Evolutionary conservation across 2,888 invertebrate genomes (phyloP).

Genomic region (Phyto melanocephala): DNA sequence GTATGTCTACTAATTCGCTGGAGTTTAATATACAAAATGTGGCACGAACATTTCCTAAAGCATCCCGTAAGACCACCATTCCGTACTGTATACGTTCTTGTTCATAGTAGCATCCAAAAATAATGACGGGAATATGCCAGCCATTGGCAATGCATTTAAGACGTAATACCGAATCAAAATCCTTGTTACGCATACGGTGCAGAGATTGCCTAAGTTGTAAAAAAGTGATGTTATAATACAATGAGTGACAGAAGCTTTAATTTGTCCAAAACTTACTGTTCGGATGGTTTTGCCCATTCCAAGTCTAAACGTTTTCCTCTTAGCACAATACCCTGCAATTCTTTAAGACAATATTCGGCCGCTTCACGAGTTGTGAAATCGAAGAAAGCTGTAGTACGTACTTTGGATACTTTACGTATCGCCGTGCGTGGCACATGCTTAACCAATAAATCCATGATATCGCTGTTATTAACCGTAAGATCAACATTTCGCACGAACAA

Average conservation of each 20-base stretch:
- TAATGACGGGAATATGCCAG: constrained; percentile 71
- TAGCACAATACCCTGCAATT: constrained; percentile 67
- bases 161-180: constrained; percentile 71
- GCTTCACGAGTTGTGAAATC: constrained; percentile 70
- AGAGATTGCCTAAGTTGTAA: constrained; percentile 67
- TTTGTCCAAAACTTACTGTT: constrained; percentile 68
- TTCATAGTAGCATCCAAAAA: constrained; percentile 71
- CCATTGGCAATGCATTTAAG: constrained; percentile 73
- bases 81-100: constrained; percentile 68
- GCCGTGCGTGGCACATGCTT: constrained; percentile 67
- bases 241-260: too few species aligned
- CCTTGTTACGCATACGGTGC: constrained; percentile 70
- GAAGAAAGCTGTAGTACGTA: constrained; percentile 71
- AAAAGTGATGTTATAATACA: neutral
- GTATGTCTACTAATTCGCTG: constrained; percentile 70
- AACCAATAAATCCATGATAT: constrained; percentile 68
- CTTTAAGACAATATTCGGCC: constrained; percentile 69
- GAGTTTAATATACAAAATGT: constrained; percentile 68
- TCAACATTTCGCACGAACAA: constrained; percentile 72
- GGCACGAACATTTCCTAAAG: constrained; percentile 61
- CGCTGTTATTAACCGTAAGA: constrained; percentile 69
- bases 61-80: constrained; percentile 68
- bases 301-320: constrained; percentile 67
- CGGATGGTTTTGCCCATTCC: constrained; percentile 73
- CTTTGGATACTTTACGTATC: constrained; percentile 71